Percentiles rank a stretch among this genome's conserved stretches.
Conservation (phyloP, 1,140 invertebrate species). For the Triops longicaudatus region DNA sequence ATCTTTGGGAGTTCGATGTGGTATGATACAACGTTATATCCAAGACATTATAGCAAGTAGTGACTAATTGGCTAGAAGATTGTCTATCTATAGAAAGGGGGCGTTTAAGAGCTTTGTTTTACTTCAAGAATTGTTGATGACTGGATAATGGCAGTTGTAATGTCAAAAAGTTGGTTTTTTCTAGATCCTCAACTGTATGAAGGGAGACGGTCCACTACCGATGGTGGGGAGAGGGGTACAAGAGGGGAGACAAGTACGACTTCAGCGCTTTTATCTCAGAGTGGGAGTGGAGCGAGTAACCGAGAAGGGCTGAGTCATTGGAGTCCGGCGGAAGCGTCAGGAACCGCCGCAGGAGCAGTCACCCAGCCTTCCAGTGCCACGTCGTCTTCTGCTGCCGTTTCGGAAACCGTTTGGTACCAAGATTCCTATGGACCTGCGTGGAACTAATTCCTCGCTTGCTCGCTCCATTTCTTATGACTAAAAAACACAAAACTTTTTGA, state of each 20-base stretch:
- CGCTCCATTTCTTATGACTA: background rate
- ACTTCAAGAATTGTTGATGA: background rate
- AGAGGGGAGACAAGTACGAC: background rate
- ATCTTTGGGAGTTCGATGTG: no score
- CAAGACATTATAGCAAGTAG: no score
- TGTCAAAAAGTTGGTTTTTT: background rate
- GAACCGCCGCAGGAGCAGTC: background rate
- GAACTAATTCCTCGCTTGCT: constrained; percentile 13
- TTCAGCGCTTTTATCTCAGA: background rate
- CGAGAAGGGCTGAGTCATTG: constrained; percentile 7
- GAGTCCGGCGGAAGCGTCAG: background rate
- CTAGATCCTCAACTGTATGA: background rate
- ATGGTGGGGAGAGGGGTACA: background rate
- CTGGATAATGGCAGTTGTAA: background rate
- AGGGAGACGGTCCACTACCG: background rate
- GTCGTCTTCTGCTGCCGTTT: constrained; percentile 13
- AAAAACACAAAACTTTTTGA: background rate
- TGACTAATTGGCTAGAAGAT: no score
- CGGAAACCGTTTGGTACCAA: constrained; percentile 27
- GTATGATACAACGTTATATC: no score
- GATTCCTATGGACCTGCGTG: constrained; percentile 24
- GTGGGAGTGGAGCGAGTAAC: background rate
- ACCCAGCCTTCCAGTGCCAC: constrained; percentile 9
- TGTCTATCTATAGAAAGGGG: no score
- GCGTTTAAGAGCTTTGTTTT: background rate